Evolutionary conservation across 1,140 invertebrate species (phyloP).

Genomic region (Latrodectus geometricus): DNA sequence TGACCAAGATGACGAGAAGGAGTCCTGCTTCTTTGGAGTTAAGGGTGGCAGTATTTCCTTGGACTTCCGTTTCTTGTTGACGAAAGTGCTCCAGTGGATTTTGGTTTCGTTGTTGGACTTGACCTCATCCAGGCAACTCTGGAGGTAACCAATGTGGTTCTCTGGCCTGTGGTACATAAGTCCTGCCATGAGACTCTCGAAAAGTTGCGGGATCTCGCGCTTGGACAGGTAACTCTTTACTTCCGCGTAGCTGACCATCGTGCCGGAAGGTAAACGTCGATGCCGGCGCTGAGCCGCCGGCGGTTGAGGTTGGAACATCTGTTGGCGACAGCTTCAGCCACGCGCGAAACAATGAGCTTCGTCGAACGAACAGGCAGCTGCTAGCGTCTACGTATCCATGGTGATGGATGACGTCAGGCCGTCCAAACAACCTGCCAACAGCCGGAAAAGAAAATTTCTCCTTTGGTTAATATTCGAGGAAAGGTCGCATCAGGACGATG

Average conservation of each 20-base stretch:
- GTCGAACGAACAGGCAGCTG: not conserved
- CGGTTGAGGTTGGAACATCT: conserved; percentile 39
- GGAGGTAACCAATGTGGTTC: conserved; percentile 58
- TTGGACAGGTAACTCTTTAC: conserved; percentile 53
- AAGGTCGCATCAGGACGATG: conserved; percentile 31
- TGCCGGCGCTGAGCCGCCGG: conserved; percentile 14
- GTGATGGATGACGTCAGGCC: conserved; percentile 11
- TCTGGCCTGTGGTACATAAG: conserved; percentile 60
- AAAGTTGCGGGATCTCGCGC: conserved; percentile 55
- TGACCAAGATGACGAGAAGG: conserved; percentile 16
- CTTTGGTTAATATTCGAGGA: conserved; percentile 17
- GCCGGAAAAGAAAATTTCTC: conserved; percentile 22
- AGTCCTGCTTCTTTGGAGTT: conserved; percentile 51
- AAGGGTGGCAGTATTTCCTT: conserved; percentile 39
- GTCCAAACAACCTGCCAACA: conserved; percentile 39
- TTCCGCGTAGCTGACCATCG: conserved; percentile 59
- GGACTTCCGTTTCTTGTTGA: conserved; percentile 53
- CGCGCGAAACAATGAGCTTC: no score
- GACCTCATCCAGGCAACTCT: conserved; percentile 52
- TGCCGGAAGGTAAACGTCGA: conserved; percentile 28
- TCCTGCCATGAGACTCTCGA: conserved; percentile 57
- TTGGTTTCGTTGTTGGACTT: conserved; percentile 30
- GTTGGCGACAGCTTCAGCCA: not conserved
- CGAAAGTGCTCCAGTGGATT: conserved; percentile 57
- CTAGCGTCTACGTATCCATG: not conserved